phyloP scores from a whole-genome alignment of 1,140 invertebrate species.

The Leptopilina boulardi region DNA sequence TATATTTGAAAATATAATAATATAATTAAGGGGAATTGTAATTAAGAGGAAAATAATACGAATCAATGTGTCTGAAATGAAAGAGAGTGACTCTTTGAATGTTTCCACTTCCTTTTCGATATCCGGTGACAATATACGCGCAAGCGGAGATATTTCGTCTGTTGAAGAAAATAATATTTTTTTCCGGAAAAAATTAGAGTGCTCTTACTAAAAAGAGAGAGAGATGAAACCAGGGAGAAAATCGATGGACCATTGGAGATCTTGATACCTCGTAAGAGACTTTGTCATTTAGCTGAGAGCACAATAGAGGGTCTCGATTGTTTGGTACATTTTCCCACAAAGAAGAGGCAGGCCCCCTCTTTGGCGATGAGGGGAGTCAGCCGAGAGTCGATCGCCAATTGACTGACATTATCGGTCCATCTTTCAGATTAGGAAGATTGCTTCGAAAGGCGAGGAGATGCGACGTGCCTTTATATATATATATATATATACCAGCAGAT shows the following conservation, averaged over 20 bases:
- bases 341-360: slow-evolving; percentile 40
- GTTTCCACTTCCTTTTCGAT: not conserved
- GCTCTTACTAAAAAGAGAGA: not conserved
- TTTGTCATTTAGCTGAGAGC: slow-evolving; percentile 55
- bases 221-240: slow-evolving; percentile 19
- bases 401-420: slow-evolving; percentile 72
- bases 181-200: slow-evolving; percentile 33
- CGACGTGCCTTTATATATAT: slow-evolving; percentile 51
- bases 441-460: slow-evolving; percentile 52
- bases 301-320: slow-evolving; percentile 62
- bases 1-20: no score
- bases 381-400: slow-evolving; percentile 70
- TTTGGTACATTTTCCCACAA: slow-evolving; percentile 67
- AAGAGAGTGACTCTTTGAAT: not conserved
- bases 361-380: slow-evolving; percentile 35
- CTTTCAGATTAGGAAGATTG: slow-evolving; percentile 71
- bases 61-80: not conserved
- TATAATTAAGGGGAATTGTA: no score
- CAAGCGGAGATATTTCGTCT: not conserved
- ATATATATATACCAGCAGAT: slow-evolving; percentile 15
- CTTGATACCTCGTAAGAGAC: slow-evolving; percentile 40
- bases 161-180: slow-evolving; percentile 26
- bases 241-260: slow-evolving; percentile 35
- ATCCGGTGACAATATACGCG: not conserved
- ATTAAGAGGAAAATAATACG: not conserved